A percentile compares a stretch with the other conserved stretches of the same genome.
phyloP scores from a whole-genome alignment of 1,140 invertebrate species.

The Neotoxoptera formosana region DNA sequence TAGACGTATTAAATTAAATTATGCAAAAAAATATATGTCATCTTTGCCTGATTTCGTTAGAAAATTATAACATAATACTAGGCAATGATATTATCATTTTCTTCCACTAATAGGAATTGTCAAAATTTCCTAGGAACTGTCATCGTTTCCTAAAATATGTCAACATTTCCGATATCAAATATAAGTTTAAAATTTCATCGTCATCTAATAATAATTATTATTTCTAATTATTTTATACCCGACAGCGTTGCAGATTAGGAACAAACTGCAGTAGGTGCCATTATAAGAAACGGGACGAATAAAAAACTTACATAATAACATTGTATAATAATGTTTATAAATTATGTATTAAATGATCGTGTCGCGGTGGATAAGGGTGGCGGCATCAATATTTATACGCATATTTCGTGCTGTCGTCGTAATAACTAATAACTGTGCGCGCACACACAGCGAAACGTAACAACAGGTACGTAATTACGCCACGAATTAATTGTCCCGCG shows the following conservation, averaged over 20 bases:
- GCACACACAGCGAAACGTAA: not conserved
- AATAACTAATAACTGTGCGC: not conserved
- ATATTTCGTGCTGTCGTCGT: slow-evolving; percentile 35
- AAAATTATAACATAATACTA: no score
- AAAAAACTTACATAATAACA: not conserved
- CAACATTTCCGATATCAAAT: no score
- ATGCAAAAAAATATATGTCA: no score
- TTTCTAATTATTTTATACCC: not conserved
- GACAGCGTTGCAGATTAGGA: no score
- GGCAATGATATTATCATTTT: no score
- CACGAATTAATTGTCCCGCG: slow-evolving; percentile 36
- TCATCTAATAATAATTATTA: no score
- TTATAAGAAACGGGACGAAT: not conserved
- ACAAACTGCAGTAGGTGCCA: not conserved
- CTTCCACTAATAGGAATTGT: no score
- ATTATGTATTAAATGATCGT: not conserved
- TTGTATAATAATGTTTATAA: not conserved
- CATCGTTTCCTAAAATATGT: no score
- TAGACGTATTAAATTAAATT: no score
- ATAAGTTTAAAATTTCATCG: not conserved
- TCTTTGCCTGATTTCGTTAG: no score
- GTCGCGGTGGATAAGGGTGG: not conserved
- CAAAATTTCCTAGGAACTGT: no score
- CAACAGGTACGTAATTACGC: slow-evolving; percentile 50
- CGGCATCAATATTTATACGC: slow-evolving; percentile 12